These are phyloP conservation scores for Sisor rabdophorus DNA, from an alignment of 2,113 vertebrate genomes.

Conservation along the genomic window DNA sequence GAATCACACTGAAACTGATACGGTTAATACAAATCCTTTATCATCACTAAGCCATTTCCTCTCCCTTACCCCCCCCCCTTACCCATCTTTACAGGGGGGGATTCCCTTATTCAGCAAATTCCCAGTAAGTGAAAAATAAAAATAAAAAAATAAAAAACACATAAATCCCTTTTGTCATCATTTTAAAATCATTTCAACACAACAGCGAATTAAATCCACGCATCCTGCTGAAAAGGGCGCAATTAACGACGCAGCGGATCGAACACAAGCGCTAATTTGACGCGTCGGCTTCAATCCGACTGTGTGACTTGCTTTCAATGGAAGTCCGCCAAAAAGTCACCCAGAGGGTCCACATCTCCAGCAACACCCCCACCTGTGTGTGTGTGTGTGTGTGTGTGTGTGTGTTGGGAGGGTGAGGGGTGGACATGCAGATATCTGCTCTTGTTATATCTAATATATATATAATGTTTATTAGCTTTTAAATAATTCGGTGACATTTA, in stretches of 20 bases:
- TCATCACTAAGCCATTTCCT: constrained; percentile 22
- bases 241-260: constrained; percentile 11
- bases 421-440: not conserved
- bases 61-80: not conserved
- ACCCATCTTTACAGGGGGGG: not conserved
- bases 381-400: too few species aligned
- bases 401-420: too few species aligned
- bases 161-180: not conserved
- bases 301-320: constrained; percentile 46
- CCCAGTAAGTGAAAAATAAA: too few species aligned
- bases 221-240: not conserved
- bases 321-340: too few species aligned
- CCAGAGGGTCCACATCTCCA: too few species aligned
- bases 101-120: constrained; percentile 32
- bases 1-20: constrained; percentile 44
- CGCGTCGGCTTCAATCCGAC: constrained; percentile 52
- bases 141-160: not conserved
- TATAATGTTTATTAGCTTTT: constrained; percentile 38
- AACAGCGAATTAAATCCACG: constrained; percentile 16
- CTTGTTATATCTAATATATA: constrained; percentile 2
- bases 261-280: constrained; percentile 35
- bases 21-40: constrained; percentile 47
- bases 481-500: constrained; percentile 34
- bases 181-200: not conserved
- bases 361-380: too few species aligned